Conservation (phyloP, 2,888 invertebrate genomes). For the Agelastica alni region DNA sequence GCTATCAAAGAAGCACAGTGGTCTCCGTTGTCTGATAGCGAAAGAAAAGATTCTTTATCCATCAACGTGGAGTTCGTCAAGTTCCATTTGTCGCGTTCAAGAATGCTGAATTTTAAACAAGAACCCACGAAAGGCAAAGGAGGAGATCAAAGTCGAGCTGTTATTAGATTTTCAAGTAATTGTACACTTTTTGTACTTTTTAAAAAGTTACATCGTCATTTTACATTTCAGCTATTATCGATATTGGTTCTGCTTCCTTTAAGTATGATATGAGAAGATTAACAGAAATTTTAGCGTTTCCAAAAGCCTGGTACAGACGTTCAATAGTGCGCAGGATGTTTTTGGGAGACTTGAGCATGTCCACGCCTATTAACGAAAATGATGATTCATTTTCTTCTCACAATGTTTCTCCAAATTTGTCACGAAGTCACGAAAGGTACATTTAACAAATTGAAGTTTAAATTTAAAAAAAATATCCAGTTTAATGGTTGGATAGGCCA, state of each 20-base stretch:
- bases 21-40: conserved; percentile 84
- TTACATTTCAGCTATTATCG: conserved; percentile 77
- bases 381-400: conserved; percentile 40
- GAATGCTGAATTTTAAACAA: conserved; percentile 81
- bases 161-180: conserved; percentile 90
- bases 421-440: conserved; percentile 42
- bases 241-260: conserved; percentile 94
- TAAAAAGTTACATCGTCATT: too few relatives aligned
- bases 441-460: too few relatives aligned
- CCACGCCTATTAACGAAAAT: conserved; percentile 50
- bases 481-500: too few relatives aligned
- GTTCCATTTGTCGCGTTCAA: conserved; percentile 88
- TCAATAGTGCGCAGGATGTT: conserved; percentile 91
- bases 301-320: conserved; percentile 97
- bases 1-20: conserved; percentile 80
- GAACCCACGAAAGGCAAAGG: conserved; percentile 52
- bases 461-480: too few relatives aligned
- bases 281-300: conserved; percentile 96
- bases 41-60: conserved; percentile 92
- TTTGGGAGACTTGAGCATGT: conserved; percentile 85
- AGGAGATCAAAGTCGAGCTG: conserved; percentile 76
- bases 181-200: too few relatives aligned
- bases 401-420: conserved; percentile 39
- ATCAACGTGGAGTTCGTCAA: conserved; percentile 97
- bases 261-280: conserved; percentile 98